A percentile compares a stretch with the other conserved stretches of the same genome.
Evolutionary conservation across 1,140 invertebrate species (phyloP).

Genomic region (Rhagoletis zephyria): DNA sequence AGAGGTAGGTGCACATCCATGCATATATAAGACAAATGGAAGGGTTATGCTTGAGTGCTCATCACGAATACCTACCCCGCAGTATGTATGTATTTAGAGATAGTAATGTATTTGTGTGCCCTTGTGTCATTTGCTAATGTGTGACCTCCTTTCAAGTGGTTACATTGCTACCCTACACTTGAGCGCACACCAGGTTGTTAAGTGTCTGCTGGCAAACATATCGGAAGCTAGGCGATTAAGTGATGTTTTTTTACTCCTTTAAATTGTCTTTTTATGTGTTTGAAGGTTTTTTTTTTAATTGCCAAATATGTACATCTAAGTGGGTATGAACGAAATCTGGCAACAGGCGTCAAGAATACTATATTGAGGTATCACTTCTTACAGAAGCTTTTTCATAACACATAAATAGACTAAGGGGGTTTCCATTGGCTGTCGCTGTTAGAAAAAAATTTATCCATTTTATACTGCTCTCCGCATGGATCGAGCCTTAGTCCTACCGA

Average conservation of each 20-base stretch:
- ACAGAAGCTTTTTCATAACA: too few relatives aligned
- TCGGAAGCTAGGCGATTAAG: neutral
- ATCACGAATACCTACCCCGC: neutral
- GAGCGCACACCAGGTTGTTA: neutral
- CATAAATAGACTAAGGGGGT: too few relatives aligned
- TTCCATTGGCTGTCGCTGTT: too few relatives aligned
- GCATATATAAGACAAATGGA: neutral
- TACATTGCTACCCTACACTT: neutral
- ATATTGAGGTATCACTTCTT: too few relatives aligned
- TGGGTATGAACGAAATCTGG: too few relatives aligned
- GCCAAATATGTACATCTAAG: neutral
- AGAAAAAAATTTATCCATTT: too few relatives aligned
- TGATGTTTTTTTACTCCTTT: neutral
- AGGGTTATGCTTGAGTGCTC: neutral
- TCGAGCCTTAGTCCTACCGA: too few relatives aligned
- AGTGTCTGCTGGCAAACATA: neutral
- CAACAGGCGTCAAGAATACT: too few relatives aligned
- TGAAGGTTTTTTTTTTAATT: neutral
- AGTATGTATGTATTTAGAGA: too few relatives aligned
- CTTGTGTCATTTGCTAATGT: neutral
- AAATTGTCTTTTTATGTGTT: neutral
- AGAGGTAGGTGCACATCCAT: neutral
- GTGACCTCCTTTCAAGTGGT: constrained; percentile 16
- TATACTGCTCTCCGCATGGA: too few relatives aligned
- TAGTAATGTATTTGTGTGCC: neutral